Evolutionary conservation across 2,797 vertebrate species (phyloP).

Genomic region (Typhlichthys eigenmanni): DNA sequence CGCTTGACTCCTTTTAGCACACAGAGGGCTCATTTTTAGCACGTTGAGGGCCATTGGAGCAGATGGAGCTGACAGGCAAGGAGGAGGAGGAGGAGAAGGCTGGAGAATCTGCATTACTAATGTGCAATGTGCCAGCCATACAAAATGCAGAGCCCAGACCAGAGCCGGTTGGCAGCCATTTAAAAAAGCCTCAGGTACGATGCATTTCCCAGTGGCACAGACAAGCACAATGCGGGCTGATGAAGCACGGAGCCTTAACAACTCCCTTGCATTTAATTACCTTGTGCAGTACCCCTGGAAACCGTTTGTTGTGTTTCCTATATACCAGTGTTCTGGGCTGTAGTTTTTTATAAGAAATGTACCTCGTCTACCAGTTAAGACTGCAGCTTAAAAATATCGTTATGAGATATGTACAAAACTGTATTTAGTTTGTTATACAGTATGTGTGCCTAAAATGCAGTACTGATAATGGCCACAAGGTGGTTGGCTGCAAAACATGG

Average conservation of each 20-base stretch:
- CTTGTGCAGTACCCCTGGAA: too few species aligned
- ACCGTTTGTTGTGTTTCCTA: too few species aligned
- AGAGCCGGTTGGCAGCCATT: constrained; percentile 45
- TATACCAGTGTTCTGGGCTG: too few species aligned
- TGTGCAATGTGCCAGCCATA: constrained; percentile 60
- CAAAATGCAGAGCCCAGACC: constrained; percentile 41
- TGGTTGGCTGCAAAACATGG: too few species aligned
- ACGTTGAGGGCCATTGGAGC: constrained; percentile 54
- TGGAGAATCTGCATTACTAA: constrained; percentile 67
- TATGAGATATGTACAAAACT: too few species aligned
- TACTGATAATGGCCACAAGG: too few species aligned
- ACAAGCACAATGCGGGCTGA: constrained; percentile 15
- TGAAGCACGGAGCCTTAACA: constrained; percentile 7
- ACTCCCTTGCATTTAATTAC: background rate
- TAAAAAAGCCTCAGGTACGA: constrained; percentile 31
- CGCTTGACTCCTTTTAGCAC: constrained; percentile 62
- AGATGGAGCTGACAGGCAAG: constrained; percentile 68
- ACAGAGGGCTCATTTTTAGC: constrained; percentile 45
- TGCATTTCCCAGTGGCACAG: constrained; percentile 4
- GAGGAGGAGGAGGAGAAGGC: constrained; percentile 21
- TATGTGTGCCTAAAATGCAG: too few species aligned
- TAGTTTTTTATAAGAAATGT: too few species aligned
- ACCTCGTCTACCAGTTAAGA: too few species aligned
- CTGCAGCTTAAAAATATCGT: too few species aligned
- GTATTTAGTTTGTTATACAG: too few species aligned